phyloP scores from a whole-genome alignment of 2,888 invertebrate species.

The Hemaris fuciformis region DNA sequence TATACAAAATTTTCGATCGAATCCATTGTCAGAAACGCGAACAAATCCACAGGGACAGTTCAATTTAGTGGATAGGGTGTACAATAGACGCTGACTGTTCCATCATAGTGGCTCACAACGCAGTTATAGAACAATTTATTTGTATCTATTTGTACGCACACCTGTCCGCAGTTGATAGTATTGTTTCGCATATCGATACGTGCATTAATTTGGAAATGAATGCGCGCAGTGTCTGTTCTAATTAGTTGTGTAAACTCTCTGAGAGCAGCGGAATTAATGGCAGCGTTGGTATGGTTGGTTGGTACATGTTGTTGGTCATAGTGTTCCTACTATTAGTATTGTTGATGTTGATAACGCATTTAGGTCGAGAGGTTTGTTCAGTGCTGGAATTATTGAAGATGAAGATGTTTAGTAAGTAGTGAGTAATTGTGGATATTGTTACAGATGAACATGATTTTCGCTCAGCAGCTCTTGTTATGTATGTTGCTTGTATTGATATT shows the following conservation, averaged over 20 bases:
- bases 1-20: neutral
- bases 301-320: too few species aligned
- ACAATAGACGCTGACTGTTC: conserved; percentile 36
- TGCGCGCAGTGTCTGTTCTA: neutral
- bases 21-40: conserved; percentile 3
- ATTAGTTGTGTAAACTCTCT: neutral
- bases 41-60: conserved; percentile 25
- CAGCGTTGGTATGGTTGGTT: neutral
- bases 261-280: neutral
- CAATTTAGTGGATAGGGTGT: conserved; percentile 37
- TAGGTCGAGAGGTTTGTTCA: neutral
- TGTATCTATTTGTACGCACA: conserved; percentile 14
- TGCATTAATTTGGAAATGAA: neutral
- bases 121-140: conserved; percentile 28
- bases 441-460: too few species aligned
- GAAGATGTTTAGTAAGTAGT: neutral
- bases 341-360: neutral
- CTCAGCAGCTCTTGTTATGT: neutral
- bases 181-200: neutral
- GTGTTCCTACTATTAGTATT: neutral
- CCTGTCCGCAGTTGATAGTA: neutral
- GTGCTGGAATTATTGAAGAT: neutral
- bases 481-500: too few species aligned
- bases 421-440: neutral
- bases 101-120: conserved; percentile 29